Conservation (phyloP, 2,113 vertebrate genomes). For the Natator depressus region DNA sequence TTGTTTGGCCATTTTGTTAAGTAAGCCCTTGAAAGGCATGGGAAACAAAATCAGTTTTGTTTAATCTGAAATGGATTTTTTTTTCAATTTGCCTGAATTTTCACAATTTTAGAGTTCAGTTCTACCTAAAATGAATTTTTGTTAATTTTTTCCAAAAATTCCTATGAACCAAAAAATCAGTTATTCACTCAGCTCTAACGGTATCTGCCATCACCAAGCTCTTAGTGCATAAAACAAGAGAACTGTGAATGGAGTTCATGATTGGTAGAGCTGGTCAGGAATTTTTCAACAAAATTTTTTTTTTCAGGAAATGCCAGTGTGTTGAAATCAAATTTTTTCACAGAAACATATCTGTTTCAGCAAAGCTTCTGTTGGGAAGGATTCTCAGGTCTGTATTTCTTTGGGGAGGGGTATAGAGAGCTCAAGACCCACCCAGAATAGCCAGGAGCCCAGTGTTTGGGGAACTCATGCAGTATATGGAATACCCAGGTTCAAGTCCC, state of each 20-base stretch:
- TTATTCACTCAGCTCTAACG: neutral
- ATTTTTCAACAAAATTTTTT: neutral
- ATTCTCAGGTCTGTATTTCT: neutral
- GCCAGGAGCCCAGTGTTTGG: neutral
- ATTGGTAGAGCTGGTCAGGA: neutral
- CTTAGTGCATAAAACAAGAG: neutral
- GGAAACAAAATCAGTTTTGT: too few relatives aligned
- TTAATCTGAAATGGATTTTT: too few relatives aligned
- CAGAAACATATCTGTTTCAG: neutral
- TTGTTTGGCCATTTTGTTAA: too few relatives aligned
- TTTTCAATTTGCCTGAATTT: too few relatives aligned
- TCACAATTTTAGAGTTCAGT: too few relatives aligned
- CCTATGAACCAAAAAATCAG: neutral
- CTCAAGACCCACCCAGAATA: neutral
- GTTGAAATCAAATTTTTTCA: neutral
- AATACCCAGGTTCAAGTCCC: neutral
- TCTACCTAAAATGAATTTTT: too few relatives aligned
- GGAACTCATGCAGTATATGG: neutral
- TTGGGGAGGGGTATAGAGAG: neutral
- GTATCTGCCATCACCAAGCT: neutral
- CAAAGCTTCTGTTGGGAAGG: neutral
- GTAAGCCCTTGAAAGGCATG: too few relatives aligned
- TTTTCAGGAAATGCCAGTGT: neutral
- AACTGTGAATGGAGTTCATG: neutral
- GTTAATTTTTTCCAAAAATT: too few relatives aligned